phyloP scores from a whole-genome alignment of 2,888 invertebrate genomes.

The Lasioglossum figueresi region DNA sequence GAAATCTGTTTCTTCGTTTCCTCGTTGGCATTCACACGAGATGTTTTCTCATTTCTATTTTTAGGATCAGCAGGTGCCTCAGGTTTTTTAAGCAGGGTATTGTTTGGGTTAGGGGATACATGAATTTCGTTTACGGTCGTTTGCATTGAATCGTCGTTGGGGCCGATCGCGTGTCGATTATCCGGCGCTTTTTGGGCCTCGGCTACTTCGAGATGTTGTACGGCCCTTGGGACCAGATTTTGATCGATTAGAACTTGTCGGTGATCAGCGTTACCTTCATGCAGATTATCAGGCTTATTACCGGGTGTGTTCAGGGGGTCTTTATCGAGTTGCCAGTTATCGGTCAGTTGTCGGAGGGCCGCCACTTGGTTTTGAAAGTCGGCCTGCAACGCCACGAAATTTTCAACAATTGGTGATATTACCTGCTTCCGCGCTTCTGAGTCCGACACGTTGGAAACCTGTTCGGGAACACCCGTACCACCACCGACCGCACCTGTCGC shows the following conservation, averaged over 20 bases:
- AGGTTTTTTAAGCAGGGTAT: background rate
- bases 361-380: conserved; percentile 79
- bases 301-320: conserved; percentile 65
- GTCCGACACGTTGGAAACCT: conserved; percentile 74
- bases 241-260: conserved; percentile 66
- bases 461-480: conserved; percentile 72
- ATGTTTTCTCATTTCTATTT: background rate
- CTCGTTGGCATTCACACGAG: background rate
- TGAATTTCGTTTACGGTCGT: conserved; percentile 15
- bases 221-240: conserved; percentile 71
- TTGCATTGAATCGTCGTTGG: conserved; percentile 29
- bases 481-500: conserved; percentile 75
- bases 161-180: conserved; percentile 40
- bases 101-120: background rate
- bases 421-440: conserved; percentile 82
- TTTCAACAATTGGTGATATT: conserved; percentile 79
- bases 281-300: conserved; percentile 76
- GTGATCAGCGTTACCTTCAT: conserved; percentile 67
- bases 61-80: background rate
- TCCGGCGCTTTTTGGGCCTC: conserved; percentile 51
- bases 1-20: background rate
- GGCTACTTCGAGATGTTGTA: conserved; percentile 60
- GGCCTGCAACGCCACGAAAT: conserved; percentile 81
- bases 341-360: conserved; percentile 76
- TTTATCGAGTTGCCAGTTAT: conserved; percentile 76